phyloP scores from a whole-genome alignment of 2,797 vertebrate genomes.

The Lepilemur septentrionalis region DNA sequence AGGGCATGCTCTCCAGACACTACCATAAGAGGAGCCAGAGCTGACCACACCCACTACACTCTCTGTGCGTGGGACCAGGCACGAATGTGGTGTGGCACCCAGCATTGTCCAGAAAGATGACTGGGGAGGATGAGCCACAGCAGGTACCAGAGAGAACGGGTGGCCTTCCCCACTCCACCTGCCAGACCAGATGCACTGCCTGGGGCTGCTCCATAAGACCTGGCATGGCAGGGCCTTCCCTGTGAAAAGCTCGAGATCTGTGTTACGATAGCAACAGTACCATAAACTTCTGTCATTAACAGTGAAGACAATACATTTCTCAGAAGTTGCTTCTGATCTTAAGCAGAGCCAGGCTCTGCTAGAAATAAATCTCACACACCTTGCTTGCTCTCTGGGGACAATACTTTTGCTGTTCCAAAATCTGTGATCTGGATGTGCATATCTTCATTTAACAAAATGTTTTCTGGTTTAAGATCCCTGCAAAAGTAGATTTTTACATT shows the following conservation, averaged over 20 bases:
- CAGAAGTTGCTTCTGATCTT: background rate
- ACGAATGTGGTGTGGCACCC: background rate
- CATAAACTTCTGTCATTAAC: background rate
- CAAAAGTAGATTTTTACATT: slow-evolving; percentile 75
- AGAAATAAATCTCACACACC: slow-evolving; percentile 81
- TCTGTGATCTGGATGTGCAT: slow-evolving; percentile 99
- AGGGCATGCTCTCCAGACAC: background rate
- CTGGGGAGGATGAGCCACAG: background rate
- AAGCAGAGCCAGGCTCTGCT: background rate
- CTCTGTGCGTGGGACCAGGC: background rate
- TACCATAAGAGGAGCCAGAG: background rate
- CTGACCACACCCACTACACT: background rate
- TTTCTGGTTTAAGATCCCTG: slow-evolving; percentile 99
- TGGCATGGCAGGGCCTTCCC: background rate
- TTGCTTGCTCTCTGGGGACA: slow-evolving; percentile 97
- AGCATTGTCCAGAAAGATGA: background rate
- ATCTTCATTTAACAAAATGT: slow-evolving; percentile 98
- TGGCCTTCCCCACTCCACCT: background rate
- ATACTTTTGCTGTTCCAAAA: slow-evolving; percentile 98
- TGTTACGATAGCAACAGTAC: background rate
- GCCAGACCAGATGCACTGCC: background rate
- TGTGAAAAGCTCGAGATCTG: background rate
- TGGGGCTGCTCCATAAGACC: background rate
- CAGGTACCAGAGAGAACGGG: background rate
- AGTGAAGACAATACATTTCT: background rate